phyloP scores from a whole-genome alignment of 2,113 vertebrate species.

The Solea senegalensis region DNA sequence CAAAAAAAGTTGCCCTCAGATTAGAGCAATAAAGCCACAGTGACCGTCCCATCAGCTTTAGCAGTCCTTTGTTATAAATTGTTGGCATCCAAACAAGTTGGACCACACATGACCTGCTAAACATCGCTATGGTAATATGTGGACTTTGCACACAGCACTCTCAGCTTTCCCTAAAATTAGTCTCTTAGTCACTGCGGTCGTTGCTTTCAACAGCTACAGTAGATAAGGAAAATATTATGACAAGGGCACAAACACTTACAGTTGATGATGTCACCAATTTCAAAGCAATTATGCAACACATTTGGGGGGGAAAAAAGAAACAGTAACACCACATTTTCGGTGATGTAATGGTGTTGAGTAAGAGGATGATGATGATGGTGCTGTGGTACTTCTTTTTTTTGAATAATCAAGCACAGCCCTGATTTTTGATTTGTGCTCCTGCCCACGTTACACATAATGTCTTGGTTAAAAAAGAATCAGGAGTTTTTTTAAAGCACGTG shows the following conservation, averaged over 20 bases:
- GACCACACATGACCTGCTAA: too few relatives aligned
- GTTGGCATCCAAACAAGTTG: too few relatives aligned
- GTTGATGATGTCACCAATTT: not conserved
- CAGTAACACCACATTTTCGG: not conserved
- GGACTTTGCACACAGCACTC: too few relatives aligned
- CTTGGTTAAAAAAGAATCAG: not conserved
- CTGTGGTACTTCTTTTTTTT: not conserved
- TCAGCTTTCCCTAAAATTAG: not conserved
- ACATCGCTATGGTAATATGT: too few relatives aligned
- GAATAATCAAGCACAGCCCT: not conserved
- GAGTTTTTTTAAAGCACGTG: slow-evolving; percentile 1
- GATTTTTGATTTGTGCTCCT: not conserved
- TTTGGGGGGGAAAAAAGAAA: not conserved
- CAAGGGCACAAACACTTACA: not conserved
- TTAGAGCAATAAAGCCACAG: too few relatives aligned
- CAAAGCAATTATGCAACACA: not conserved
- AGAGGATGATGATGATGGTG: not conserved
- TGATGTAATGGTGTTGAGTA: not conserved
- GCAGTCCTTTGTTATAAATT: too few relatives aligned
- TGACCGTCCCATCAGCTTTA: too few relatives aligned
- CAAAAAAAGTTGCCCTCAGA: too few relatives aligned
- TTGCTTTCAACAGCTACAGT: not conserved
- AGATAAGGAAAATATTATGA: not conserved
- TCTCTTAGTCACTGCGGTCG: not conserved
- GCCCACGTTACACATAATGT: slow-evolving; percentile 1